Evolutionary conservation across 2,797 vertebrate species (phyloP), one percentile per base, ranked within the genome.

Genomic region (Acipenser oxyrinchus): DNA sequence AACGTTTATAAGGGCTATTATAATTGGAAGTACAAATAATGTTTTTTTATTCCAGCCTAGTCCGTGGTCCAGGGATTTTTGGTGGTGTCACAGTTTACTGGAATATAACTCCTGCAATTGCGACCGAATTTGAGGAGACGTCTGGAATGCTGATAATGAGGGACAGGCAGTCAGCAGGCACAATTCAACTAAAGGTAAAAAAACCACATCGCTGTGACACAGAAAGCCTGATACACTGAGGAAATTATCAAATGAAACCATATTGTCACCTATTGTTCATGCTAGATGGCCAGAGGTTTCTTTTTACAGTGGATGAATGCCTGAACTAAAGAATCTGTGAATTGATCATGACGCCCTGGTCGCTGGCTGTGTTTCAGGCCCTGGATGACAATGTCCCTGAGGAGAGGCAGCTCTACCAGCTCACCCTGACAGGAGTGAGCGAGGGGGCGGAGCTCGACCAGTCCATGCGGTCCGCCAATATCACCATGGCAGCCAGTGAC

Each of bases 401-500:
- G 75, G 92, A 92, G 69, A 92, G 86, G 10, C 57, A 1, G 49
- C 78, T 84, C 57, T 99, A 93, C 78, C 86, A 87, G 74, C 92
- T 99, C 62, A 86, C 84, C 1, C 85, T 99, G 60, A 88, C 81
- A 10, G 84, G 81, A 6, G 63, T 91, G 71, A 95, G 90, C 8
- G 75, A 78, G 8, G 92, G 90, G 49, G 87, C 85, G 7, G 72
- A 82, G 60, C 87, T 99, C 75, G 92, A 85, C 70, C 84, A 88
- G 63, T 79, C 66, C 6, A 84, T 88, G 61, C 77, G 72, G 18
- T 77, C 76, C 7, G 90, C 91, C 72, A 90, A 66, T 65, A 83
- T 99, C 76, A 92, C 87, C 2, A 81, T 99, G 94, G 93, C 82
- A 0, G 94, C 96, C 76, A 99, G 95, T n/a, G 95, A 98, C 75